A percentile compares a stretch with the other conserved stretches of the same genome.
Conservation (phyloP, 1,140 invertebrate species). For the Sycophila sp. region DNA sequence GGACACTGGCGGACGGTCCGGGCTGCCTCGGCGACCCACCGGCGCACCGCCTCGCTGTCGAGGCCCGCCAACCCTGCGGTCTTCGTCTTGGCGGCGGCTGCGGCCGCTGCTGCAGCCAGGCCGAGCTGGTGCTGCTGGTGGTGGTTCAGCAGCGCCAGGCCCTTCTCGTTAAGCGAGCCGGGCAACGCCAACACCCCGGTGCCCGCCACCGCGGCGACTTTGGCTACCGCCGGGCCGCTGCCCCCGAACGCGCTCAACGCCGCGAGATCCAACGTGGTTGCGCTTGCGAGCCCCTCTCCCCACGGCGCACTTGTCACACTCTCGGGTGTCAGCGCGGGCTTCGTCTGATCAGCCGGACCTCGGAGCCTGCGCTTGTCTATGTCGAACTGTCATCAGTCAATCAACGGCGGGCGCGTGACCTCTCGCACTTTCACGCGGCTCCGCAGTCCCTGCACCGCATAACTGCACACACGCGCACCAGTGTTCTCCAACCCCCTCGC, state of each 20-base stretch:
- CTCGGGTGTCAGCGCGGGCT: not conserved
- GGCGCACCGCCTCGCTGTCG: conserved; percentile 64
- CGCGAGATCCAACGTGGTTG: conserved; percentile 61
- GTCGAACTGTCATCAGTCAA: conserved; percentile 1
- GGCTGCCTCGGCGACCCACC: conserved; percentile 64
- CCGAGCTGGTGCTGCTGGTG: conserved; percentile 17
- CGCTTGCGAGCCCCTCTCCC: conserved; percentile 14
- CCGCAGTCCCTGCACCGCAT: not conserved
- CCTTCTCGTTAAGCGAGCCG: conserved; percentile 61
- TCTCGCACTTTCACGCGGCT: not conserved
- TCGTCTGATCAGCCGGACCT: too few relatives aligned
- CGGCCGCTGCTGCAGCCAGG: conserved; percentile 47
- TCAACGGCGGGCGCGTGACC: not conserved
- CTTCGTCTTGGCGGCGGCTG: conserved; percentile 48
- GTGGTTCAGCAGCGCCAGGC: conserved; percentile 46
- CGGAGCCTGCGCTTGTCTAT: too few relatives aligned
- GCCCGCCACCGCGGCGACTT: conserved; percentile 62
- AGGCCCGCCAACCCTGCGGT: conserved; percentile 65
- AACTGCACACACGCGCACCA: not conserved
- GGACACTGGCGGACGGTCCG: conserved; percentile 50
- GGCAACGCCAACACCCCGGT: conserved; percentile 62
- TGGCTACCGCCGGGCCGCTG: conserved; percentile 30
- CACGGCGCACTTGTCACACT: not conserved
- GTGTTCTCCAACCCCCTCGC: too few relatives aligned
- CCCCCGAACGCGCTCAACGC: conserved; percentile 57